Base-by-base conservation (phyloP, 1,140 invertebrate genomes). In the Megalonaias nervosa region DNA sequence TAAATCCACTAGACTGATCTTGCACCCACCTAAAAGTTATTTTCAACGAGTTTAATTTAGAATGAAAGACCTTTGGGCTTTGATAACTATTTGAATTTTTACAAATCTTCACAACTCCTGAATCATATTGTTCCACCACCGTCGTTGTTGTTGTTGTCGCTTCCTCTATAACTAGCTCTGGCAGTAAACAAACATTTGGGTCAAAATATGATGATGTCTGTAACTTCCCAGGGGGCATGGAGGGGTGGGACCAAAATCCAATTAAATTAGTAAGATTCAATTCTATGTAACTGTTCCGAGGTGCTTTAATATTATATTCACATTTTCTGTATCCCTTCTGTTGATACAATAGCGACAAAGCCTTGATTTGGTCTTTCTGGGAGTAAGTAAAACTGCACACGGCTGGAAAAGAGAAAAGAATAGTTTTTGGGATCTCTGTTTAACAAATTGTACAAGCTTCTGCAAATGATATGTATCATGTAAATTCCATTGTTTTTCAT, bases 381-480 rank as follows among this genome's bases (percentile, higher is more conserved):
- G 79, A 83, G 74, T 86, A 86, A n/a, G 81, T 86, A 62, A 84
- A 86, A 68, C 85, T 86, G 74, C 85, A 86, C 61, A 84, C 85
- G 67, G 81, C 84, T 86, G 83, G 56, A 86, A 84, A 69, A 67
- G 61, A 61, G 79, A 23, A 77, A 73, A 38, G 60, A 71, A 17
- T 64, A 58, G 38, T 9, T 48, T 48, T 48, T 4, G 38, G 38
- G 38, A 48, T 48, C 11, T 48, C 38, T 6, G 11, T 48, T 48
- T 48, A 48, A 48, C 11, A 11, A 31, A 48, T 48, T 48, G 38
- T 11, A 48, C 38, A 48, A 48, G 38, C 0, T 6, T 48, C 38
- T 9, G 38, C 38, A 31, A 31, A 31, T 2, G 31, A 31, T 31
- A 48, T 48, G 38, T 48, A 48, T 48, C 6, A 6, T 48, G 4